These are phyloP conservation scores for Mastigias papua DNA, from an alignment of 30 jellyfish, hydroid and myxozoan genomes.

Conservation along the genomic window DNA sequence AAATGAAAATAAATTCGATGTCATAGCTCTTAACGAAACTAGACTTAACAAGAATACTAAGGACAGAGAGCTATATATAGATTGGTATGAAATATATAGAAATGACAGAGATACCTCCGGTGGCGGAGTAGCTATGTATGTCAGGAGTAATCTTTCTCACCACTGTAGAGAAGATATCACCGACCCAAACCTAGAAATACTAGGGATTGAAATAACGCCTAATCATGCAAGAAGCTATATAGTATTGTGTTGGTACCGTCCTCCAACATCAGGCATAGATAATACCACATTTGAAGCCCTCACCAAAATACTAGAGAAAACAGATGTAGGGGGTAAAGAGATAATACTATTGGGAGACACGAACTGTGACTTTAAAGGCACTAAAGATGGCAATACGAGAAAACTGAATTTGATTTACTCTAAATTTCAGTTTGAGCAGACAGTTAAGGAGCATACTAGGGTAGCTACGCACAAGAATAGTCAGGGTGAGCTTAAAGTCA, in stretches of 20 bases:
- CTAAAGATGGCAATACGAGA: constrained; percentile 21
- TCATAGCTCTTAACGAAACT: constrained; percentile 6
- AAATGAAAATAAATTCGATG: constrained; percentile 8
- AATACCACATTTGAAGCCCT: not conserved
- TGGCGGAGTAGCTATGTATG: constrained; percentile 4
- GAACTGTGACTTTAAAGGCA: not conserved
- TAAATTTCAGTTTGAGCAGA: not conserved
- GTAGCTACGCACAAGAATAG: not conserved
- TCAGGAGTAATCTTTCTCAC: not conserved
- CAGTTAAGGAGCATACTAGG: not conserved
- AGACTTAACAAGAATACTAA: constrained; percentile 11
- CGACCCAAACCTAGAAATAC: constrained; percentile 11
- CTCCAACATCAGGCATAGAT: constrained; percentile 1
- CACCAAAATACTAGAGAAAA: not conserved
- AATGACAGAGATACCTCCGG: constrained; percentile 10
- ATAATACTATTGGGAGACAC: not conserved
- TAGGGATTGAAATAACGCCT: constrained; percentile 26
- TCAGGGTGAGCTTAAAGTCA: not conserved
- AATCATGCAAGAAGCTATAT: constrained; percentile 5
- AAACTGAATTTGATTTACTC: constrained; percentile 1
- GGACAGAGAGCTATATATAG: constrained; percentile 17
- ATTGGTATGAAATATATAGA: not conserved
- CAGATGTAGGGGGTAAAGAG: constrained; percentile 5
- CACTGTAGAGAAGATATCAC: not conserved
- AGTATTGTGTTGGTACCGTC: constrained; percentile 27